These are phyloP conservation scores for Prenolepis imparis DNA, from an alignment of 2,888 invertebrate genomes.

Conservation along the genomic window DNA sequence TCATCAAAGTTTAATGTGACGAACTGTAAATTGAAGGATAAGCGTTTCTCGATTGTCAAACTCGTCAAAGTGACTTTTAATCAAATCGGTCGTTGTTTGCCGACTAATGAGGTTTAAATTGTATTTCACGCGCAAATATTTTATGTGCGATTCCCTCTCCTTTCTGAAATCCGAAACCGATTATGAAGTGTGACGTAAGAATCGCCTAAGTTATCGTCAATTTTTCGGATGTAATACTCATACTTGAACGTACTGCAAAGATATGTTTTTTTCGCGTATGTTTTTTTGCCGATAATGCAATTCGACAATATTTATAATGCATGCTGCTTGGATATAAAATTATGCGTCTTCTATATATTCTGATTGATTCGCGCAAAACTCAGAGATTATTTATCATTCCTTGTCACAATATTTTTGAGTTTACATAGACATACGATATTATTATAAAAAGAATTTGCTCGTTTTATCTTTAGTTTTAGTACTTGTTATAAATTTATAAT, in stretches of 20 bases:
- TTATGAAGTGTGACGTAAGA: slow-evolving; percentile 25
- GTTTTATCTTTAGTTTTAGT: neutral
- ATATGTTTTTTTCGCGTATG: neutral
- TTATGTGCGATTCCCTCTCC: slow-evolving; percentile 1
- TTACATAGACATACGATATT: no score
- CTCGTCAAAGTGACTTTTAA: slow-evolving; percentile 6
- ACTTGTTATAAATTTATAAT: no score
- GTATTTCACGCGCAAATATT: neutral
- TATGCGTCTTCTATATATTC: neutral
- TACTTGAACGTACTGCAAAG: neutral
- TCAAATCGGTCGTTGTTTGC: slow-evolving; percentile 9
- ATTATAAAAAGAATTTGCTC: neutral
- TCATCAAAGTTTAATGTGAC: neutral
- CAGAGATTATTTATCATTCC: neutral
- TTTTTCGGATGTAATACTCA: slow-evolving; percentile 25
- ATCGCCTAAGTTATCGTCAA: slow-evolving; percentile 17
- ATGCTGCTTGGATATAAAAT: slow-evolving; percentile 9
- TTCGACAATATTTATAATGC: slow-evolving; percentile 17
- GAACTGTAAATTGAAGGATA: neutral
- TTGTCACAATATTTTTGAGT: neutral
- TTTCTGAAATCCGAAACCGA: slow-evolving; percentile 34
- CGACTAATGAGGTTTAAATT: slow-evolving; percentile 36
- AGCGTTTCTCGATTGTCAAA: neutral
- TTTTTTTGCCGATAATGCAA: slow-evolving; percentile 13
- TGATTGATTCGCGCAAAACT: neutral